phyloP scores from a whole-genome alignment of 2,113 vertebrate genomes.

The Vulpes lagopus region DNA sequence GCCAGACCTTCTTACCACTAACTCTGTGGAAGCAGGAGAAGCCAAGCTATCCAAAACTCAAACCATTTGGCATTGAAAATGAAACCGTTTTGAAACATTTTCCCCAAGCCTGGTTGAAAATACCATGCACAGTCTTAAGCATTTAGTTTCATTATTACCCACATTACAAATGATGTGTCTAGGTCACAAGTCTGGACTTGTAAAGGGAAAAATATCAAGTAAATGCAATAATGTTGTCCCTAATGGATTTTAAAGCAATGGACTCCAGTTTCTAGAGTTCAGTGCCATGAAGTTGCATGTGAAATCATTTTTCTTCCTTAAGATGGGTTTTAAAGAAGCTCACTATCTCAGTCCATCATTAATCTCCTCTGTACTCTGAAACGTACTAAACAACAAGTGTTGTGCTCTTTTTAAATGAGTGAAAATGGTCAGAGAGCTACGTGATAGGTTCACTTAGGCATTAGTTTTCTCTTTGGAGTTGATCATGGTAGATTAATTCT shows the following conservation, averaged over 20 bases:
- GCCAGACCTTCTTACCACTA: neutral
- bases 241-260: constrained; percentile 31
- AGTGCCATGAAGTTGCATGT: neutral
- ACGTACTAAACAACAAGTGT: neutral
- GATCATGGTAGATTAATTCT: constrained; percentile 21
- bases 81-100: neutral
- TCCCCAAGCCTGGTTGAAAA: neutral
- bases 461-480: neutral
- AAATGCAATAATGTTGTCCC: neutral
- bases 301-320: constrained; percentile 31
- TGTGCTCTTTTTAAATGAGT: neutral
- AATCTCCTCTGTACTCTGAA: neutral
- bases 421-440: neutral
- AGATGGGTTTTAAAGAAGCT: neutral
- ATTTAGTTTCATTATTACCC: neutral
- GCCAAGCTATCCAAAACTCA: neutral
- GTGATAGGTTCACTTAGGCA: neutral
- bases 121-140: neutral
- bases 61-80: neutral
- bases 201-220: neutral
- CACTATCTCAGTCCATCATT: neutral
- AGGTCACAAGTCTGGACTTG: neutral
- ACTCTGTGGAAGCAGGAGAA: neutral
- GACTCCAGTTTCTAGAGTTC: constrained; percentile 62
- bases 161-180: neutral